Percentiles rank a stretch among this genome's conserved stretches.
Evolutionary conservation across 1,140 invertebrate genomes (phyloP).

Genomic region (Zophobas morio): DNA sequence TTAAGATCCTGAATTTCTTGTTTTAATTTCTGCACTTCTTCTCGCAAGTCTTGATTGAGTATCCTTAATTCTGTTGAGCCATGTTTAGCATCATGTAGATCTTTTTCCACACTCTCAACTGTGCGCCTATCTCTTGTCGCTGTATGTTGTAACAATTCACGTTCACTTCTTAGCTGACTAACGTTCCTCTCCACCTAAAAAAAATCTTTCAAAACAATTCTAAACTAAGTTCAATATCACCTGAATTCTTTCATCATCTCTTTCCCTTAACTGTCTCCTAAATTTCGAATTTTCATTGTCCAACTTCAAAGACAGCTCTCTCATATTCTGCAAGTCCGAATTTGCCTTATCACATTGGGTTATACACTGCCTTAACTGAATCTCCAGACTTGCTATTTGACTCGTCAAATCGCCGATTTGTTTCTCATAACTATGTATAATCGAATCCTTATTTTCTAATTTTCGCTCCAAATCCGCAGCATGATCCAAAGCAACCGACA

Average conservation of each 20-base stretch:
- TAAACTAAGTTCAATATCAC: conserved; percentile 58
- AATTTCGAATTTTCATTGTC: conserved; percentile 72
- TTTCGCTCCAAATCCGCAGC: conserved; percentile 71
- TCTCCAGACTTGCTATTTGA: conserved; percentile 71
- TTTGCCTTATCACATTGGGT: conserved; percentile 66
- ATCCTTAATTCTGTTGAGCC: conserved; percentile 70
- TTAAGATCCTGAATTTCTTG: conserved; percentile 69
- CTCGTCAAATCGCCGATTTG: conserved; percentile 72
- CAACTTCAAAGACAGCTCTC: conserved; percentile 71
- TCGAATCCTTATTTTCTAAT: conserved; percentile 69
- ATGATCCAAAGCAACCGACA: conserved; percentile 71
- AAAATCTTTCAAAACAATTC: not conserved
- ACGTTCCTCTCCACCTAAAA: conserved; percentile 49
- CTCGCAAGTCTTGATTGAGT: conserved; percentile 70
- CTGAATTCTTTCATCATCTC: conserved; percentile 65
- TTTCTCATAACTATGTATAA: conserved; percentile 71
- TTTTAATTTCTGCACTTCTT: conserved; percentile 69
- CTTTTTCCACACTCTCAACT: conserved; percentile 69
- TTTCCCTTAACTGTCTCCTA: conserved; percentile 66
- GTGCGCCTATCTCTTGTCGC: conserved; percentile 68
- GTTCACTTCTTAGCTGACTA: conserved; percentile 67
- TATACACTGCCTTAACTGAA: conserved; percentile 68
- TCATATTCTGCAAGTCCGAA: conserved; percentile 68
- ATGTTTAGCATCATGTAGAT: conserved; percentile 69
- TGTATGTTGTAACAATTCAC: conserved; percentile 67